phyloP scores from a whole-genome alignment of 2,113 vertebrate genomes.

The Macheiramphus alcinus region DNA sequence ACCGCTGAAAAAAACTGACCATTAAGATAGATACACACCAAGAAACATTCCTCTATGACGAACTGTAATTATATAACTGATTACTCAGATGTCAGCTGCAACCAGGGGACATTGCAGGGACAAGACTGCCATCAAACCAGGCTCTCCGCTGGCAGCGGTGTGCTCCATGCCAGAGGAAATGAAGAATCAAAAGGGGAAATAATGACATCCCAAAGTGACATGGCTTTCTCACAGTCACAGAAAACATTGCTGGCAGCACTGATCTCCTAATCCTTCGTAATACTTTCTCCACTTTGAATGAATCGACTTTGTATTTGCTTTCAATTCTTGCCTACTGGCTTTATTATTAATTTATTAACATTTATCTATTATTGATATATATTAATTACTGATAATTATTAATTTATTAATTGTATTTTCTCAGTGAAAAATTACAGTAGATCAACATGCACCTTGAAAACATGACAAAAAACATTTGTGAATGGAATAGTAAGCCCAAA shows the following conservation, averaged over 20 bases:
- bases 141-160: not conserved
- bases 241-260: not conserved
- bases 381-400: not conserved
- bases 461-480: not conserved
- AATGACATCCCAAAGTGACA: not conserved
- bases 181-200: not conserved
- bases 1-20: not conserved
- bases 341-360: slow-evolving; percentile 10
- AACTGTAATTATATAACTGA: not conserved
- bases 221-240: not conserved
- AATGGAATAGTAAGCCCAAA: not conserved
- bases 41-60: not conserved
- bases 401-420: not conserved
- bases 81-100: not conserved
- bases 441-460: not conserved
- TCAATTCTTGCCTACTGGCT: not conserved
- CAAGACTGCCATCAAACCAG: not conserved
- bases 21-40: not conserved
- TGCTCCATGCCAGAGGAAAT: not conserved
- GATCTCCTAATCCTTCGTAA: not conserved
- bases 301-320: not conserved
- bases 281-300: not conserved
- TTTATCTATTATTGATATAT: not conserved
- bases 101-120: not conserved
- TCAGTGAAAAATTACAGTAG: not conserved